A percentile compares a stretch with the other conserved stretches of the same genome.
These are phyloP conservation scores for Sebastes kiyomatsui DNA, from an alignment of 2,797 vertebrate species.

Conservation along the genomic window DNA sequence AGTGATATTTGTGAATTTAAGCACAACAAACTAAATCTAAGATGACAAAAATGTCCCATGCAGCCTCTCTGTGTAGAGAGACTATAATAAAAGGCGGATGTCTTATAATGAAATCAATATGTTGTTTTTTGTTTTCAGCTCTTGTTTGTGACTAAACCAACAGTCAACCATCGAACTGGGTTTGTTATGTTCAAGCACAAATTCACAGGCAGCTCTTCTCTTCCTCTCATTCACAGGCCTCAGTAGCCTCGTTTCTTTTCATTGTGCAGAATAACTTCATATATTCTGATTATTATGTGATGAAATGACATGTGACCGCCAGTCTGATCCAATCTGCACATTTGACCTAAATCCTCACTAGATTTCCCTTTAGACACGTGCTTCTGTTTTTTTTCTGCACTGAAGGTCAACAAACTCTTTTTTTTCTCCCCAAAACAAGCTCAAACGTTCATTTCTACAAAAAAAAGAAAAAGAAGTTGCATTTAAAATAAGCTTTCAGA, in stretches of 20 bases:
- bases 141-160: conserved; percentile 20
- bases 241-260: neutral
- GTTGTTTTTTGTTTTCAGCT: conserved; percentile 15
- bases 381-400: neutral
- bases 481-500: conserved; percentile 14
- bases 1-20: neutral
- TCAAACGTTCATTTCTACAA: neutral
- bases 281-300: neutral
- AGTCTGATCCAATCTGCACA: neutral
- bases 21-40: neutral
- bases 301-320: neutral
- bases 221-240: conserved; percentile 15
- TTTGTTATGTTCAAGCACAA: conserved; percentile 43
- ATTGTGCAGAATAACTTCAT: neutral
- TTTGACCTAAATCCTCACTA: neutral
- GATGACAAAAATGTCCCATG: neutral
- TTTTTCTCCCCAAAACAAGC: neutral
- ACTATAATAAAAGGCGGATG: neutral
- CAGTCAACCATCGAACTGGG: neutral
- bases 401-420: neutral
- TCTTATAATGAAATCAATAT: conserved; percentile 30
- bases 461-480: neutral
- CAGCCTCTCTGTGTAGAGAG: neutral
- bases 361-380: neutral
- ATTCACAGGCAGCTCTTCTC: conserved; percentile 20